phyloP scores from a whole-genome alignment of 2,888 invertebrate genomes.

The Drosophila kuntzei region DNA sequence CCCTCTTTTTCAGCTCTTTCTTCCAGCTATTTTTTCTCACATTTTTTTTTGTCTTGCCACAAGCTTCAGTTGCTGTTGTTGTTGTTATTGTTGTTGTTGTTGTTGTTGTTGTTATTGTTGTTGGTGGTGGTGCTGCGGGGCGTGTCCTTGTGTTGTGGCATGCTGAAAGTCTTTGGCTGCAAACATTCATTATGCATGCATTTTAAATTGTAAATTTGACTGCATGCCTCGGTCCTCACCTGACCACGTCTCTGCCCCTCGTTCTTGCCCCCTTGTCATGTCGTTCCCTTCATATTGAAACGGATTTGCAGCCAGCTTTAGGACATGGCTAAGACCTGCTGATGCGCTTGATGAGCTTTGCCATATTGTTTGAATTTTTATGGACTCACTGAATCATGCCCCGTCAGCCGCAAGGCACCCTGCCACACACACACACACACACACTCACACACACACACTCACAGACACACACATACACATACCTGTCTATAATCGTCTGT shows the following conservation, averaged over 20 bases:
- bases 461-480: neutral
- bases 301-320: conserved; percentile 62
- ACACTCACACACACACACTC: too few species aligned
- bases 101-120: neutral
- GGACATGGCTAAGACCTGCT: conserved; percentile 63
- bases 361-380: conserved; percentile 75
- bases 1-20: conserved; percentile 18
- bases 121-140: conserved; percentile 34
- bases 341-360: conserved; percentile 75
- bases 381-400: conserved; percentile 40
- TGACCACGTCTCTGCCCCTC: neutral
- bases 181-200: conserved; percentile 78
- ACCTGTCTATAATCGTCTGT: conserved; percentile 5
- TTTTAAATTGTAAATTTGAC: conserved; percentile 77
- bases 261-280: neutral
- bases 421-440: neutral
- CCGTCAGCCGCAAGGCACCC: conserved; percentile 6
- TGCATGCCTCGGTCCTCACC: conserved; percentile 34
- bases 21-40: neutral
- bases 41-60: conserved; percentile 15
- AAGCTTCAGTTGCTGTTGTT: conserved; percentile 16
- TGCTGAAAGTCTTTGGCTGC: conserved; percentile 65
- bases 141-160: conserved; percentile 53
- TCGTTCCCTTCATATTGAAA: conserved; percentile 6
- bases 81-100: conserved; percentile 1